phyloP scores from a whole-genome alignment of 1,140 invertebrate species.

The Pseudomyrmex dendroicus region DNA sequence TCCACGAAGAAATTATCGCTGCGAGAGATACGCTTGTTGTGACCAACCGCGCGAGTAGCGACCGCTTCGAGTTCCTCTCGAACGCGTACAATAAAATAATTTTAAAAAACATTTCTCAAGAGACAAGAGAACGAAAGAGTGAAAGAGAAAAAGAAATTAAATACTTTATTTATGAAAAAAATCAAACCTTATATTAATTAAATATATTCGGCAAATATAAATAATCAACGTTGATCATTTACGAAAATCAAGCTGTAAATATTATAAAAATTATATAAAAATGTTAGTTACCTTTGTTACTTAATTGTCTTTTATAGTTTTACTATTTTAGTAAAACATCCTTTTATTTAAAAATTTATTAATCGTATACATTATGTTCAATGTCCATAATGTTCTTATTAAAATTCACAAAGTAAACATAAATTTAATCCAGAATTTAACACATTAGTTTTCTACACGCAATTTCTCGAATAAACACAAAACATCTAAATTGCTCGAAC shows the following conservation, averaged over 20 bases:
- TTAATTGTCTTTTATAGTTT: background rate
- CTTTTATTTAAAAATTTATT: background rate
- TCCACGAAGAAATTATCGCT: conserved; percentile 76
- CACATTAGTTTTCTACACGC: background rate
- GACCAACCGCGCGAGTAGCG: conserved; percentile 70
- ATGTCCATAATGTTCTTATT: background rate
- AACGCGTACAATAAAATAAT: conserved; percentile 29
- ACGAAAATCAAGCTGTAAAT: background rate
- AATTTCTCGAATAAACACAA: background rate
- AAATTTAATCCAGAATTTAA: background rate
- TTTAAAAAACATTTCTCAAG: background rate
- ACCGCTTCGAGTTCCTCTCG: conserved; percentile 54
- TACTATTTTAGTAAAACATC: too few relatives aligned
- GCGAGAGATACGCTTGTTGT: conserved; percentile 72
- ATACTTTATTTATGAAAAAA: background rate
- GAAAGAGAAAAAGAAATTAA: too few relatives aligned
- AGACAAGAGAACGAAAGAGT: too few relatives aligned
- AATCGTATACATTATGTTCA: background rate
- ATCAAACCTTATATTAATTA: background rate
- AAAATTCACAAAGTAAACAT: background rate
- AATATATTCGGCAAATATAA: background rate
- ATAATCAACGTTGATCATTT: background rate
- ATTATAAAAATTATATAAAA: background rate
- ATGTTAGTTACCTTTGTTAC: background rate
- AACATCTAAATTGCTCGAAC: background rate